Evolutionary conservation across 1,140 invertebrate species (phyloP), one percentile per base, ranked within the genome.

Genomic region (Diorhabda carinulata): DNA sequence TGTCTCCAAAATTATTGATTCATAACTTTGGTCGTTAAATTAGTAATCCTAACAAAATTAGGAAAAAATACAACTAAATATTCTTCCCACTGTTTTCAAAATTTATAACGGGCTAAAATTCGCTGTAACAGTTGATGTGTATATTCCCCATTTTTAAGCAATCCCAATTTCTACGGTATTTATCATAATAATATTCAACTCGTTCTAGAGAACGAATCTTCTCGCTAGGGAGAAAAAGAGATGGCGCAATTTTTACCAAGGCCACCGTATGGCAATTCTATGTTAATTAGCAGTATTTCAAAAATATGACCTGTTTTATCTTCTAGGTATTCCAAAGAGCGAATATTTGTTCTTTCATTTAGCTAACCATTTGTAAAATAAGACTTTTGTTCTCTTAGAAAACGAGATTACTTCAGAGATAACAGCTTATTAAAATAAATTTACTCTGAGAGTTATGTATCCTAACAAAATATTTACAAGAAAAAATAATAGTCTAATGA

Each of bases 241-340:
- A 59, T 41, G 40, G n/a, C 58, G 40, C 58, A 59, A 59, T 59
- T 59, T 59, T 59, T 59, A 41, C 5, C 47, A 52, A 52, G 47
- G 6, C n/a, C 47, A 8, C 47, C n/a, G 47, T 6, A 52, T n/a
- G 47, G 47, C 47, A 52, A 52, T 52, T 52, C 47, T 52, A 52
- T 52, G 47, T 52, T 52, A 52, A 52, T 52, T 52, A 52, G 47
- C 47, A 52, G 47, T 52, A 52, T 52, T 52, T 52, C 47, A 52
- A n/a, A 52, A 52, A 52, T 52, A 52, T 52, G 47, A 52, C 47
- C 47, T 52, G 6, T 52, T 52, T 52, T 52, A 52, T 52, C 47
- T 52, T n/a, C 47, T 52, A 52, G 4, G 47, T 52, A 52, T 52
- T 52, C n/a, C 47, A 52, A 52, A 52, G 47, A 52, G 4, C 47